These are phyloP conservation scores for Chiloscyllium punctatum DNA, from an alignment of 2,797 vertebrate species.

Conservation along the genomic window DNA sequence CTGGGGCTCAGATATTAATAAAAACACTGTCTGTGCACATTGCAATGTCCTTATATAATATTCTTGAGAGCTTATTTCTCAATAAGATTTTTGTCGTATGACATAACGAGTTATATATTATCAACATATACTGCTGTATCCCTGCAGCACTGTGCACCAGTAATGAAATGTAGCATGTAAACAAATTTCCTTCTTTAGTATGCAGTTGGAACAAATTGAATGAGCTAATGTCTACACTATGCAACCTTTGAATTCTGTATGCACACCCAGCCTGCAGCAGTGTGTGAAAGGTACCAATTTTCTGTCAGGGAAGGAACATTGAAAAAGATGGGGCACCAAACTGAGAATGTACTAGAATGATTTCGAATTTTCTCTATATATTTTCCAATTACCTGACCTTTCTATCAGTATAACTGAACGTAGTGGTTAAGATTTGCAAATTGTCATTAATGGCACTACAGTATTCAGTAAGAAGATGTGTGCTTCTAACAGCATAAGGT, in stretches of 20 bases:
- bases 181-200: not conserved
- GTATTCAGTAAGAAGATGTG: not conserved
- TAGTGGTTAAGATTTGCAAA: not conserved
- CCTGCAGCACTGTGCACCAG: not conserved
- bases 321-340: not conserved
- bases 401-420: not conserved
- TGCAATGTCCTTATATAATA: not conserved
- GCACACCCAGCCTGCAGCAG: not conserved
- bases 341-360: not conserved
- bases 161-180: conserved; percentile 20
- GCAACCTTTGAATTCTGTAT: not conserved
- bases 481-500: not conserved
- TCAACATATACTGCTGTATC: not conserved
- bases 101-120: not conserved
- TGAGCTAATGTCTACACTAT: not conserved
- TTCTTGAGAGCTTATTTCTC: not conserved
- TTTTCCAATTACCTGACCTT: not conserved
- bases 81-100: not conserved
- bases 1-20: too few relatives aligned
- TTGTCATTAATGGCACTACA: not conserved
- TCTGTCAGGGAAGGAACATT: not conserved
- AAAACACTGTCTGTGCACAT: not conserved
- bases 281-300: not conserved
- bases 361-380: not conserved
- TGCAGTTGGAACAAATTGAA: not conserved